Base-by-base conservation (phyloP, 1,140 invertebrate species). In the Drosophila simulans region DNA sequence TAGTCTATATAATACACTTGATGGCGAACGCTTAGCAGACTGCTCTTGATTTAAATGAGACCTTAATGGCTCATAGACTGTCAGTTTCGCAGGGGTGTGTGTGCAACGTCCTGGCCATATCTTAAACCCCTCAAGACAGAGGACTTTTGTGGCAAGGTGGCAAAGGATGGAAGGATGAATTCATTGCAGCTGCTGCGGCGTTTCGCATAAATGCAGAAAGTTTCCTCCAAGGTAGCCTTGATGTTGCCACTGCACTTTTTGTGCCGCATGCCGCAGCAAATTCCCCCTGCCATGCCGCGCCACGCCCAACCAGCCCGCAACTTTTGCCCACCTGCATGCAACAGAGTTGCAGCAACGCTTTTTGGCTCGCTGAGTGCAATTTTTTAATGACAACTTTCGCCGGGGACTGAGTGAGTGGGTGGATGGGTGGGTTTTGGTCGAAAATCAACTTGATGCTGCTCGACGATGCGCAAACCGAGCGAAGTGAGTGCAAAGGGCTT, bases 311-410 rank as follows among this genome's bases (percentile, higher is more conserved):
- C n/a, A 49, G 8, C 25, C n/a, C 3, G 37, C 25, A 27, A 46
- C 43, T 35, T 64, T 40, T 15, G 4, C 15, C 17, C 62, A 64
- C 59, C 63, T 60, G 56, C 27, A 49, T 57, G 77, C 71, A 80
- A 80, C 77, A 80, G 71, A 59, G 77, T 76, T 64, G 78, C 78
- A 51, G 11, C 39, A 51, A 11, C 39, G 8, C 40, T 42, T 56
- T 55, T 77, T 60, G 34, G 49, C 46, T 68, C 54, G 40, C 43
- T 77, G 51, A 77, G 55, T 60, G 77, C 77, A 70, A 75, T 80
- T 70, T 80, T 80, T 77, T 80, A 80, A 80, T 80, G 77, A 80
- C 70, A 80, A 69, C 71, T 74, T 74, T 48, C 39, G 25, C 49
- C 31, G 20, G 11, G 45, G 8, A 31, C 8, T 10, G 4, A 8